Evolutionary conservation across 1,140 invertebrate species (phyloP).

Genomic region (Lasioglossum baleicum): DNA sequence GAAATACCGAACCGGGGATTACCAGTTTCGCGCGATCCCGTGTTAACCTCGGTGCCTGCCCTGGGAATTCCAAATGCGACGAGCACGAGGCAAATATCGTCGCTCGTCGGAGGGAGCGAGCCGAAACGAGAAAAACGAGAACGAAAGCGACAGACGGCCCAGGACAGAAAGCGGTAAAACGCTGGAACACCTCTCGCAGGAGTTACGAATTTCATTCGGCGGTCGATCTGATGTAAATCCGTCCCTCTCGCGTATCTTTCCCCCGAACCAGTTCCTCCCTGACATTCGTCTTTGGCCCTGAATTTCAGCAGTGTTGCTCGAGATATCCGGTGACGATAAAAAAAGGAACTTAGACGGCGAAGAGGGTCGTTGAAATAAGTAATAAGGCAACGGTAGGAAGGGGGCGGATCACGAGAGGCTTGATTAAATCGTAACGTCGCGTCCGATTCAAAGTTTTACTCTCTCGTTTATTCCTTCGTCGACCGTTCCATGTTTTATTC

Average conservation of each 20-base stretch:
- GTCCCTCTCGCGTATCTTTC: too few relatives aligned
- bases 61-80: slow-evolving; percentile 29
- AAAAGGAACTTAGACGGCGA: slow-evolving; percentile 14
- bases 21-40: neutral
- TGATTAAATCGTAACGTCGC: neutral
- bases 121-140: neutral
- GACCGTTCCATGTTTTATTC: neutral
- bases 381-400: neutral
- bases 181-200: slow-evolving; percentile 20
- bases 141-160: neutral
- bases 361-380: neutral
- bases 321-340: slow-evolving; percentile 1
- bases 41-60: slow-evolving; percentile 42
- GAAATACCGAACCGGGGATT: slow-evolving; percentile 25
- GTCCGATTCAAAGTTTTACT: neutral
- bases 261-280: too few relatives aligned
- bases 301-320: neutral
- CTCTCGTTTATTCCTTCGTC: neutral
- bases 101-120: neutral
- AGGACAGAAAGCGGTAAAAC: neutral
- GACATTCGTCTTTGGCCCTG: neutral
- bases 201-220: slow-evolving; percentile 41
- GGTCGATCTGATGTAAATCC: too few relatives aligned
- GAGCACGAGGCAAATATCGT: slow-evolving; percentile 28
- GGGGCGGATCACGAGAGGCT: too few relatives aligned